Percentiles rank a stretch among this genome's conserved stretches.
Evolutionary conservation across 1,140 invertebrate species (phyloP).

Genomic region (Trypoxylus dichotomus): DNA sequence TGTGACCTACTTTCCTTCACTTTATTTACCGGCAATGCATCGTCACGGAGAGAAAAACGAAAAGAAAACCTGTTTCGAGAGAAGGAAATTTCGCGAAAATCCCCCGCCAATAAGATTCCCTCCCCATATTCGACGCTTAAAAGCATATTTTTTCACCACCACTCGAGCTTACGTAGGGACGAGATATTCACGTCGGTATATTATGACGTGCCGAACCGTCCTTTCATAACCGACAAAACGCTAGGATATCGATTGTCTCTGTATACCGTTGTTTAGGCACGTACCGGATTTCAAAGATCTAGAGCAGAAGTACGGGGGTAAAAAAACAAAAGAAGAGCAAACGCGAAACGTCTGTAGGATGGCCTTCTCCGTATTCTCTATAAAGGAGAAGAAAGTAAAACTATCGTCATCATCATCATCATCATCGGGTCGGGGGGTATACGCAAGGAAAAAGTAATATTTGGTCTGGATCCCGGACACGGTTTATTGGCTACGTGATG

Average conservation of each 20-base stretch:
- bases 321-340: conserved; percentile 10
- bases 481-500: conserved; percentile 48
- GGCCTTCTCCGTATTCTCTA: neutral
- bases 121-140: neutral
- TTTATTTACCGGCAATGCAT: neutral
- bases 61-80: neutral
- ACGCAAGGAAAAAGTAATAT: conserved; percentile 39
- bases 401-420: neutral
- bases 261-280: conserved; percentile 8
- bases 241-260: neutral
- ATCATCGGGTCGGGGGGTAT: neutral
- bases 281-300: conserved; percentile 16
- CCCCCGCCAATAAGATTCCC: conserved; percentile 9
- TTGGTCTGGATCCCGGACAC: conserved; percentile 45
- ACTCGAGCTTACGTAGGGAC: neutral
- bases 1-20: neutral
- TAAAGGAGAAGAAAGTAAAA: neutral
- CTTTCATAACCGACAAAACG: neutral
- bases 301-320: neutral
- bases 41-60: neutral
- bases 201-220: neutral
- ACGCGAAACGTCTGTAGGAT: conserved; percentile 6
- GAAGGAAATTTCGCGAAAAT: neutral
- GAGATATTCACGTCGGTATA: neutral
- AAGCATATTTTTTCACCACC: neutral